phyloP scores from a whole-genome alignment of 2,797 vertebrate genomes.

The Siniperca obscura region DNA sequence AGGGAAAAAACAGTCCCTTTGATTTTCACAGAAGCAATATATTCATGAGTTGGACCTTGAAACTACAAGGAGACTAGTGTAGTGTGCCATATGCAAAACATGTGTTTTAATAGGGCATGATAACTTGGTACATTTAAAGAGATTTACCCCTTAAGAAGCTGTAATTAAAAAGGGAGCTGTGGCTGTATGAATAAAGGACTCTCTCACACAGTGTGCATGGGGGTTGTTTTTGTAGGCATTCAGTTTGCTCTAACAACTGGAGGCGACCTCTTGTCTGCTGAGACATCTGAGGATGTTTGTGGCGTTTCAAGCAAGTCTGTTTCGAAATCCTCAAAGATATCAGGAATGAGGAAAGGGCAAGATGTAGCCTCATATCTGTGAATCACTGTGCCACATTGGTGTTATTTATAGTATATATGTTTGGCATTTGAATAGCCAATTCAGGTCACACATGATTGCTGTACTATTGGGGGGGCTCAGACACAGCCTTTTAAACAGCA shows the following conservation, averaged over 20 bases:
- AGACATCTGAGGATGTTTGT: slow-evolving; percentile 49
- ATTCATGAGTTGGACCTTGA: slow-evolving; percentile 74
- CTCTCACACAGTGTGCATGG: slow-evolving; percentile 26
- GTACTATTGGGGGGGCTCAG: slow-evolving; percentile 23
- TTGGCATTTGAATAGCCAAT: slow-evolving; percentile 51
- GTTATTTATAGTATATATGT: slow-evolving; percentile 45
- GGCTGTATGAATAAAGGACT: slow-evolving; percentile 55
- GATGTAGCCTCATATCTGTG: slow-evolving; percentile 26
- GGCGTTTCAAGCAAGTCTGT: slow-evolving; percentile 39
- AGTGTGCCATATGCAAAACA: slow-evolving; percentile 67
- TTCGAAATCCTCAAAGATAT: slow-evolving; percentile 40
- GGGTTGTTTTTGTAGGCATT: slow-evolving; percentile 51
- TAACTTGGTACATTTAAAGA: slow-evolving; percentile 70
- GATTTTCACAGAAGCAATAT: slow-evolving; percentile 67
- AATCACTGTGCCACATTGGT: slow-evolving; percentile 29
- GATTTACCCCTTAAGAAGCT: slow-evolving; percentile 59
- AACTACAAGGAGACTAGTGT: slow-evolving; percentile 68
- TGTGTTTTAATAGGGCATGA: slow-evolving; percentile 67
- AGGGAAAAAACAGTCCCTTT: slow-evolving; percentile 64
- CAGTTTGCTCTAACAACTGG: slow-evolving; percentile 40
- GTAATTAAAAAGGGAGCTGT: slow-evolving; percentile 72
- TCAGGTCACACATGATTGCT: slow-evolving; percentile 41
- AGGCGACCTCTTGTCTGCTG: slow-evolving; percentile 36
- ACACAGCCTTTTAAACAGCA: slow-evolving; percentile 48
- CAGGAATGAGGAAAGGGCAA: slow-evolving; percentile 36